Conservation (phyloP, 1,140 invertebrate genomes). For the Ceratina japonica region DNA sequence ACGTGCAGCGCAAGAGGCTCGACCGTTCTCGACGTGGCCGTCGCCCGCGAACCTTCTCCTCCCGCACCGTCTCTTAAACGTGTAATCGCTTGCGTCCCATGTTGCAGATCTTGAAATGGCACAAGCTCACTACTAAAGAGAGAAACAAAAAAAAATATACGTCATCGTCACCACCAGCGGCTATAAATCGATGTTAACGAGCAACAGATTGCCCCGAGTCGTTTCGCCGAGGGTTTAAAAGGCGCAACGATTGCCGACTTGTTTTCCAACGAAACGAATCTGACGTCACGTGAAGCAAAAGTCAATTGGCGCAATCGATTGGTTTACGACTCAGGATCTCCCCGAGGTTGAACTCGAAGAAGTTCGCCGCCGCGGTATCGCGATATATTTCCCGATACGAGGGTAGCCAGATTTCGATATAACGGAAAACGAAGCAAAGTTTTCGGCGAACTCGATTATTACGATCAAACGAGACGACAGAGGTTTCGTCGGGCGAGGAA, state of each 20-base stretch:
- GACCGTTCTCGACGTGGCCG: slow-evolving; percentile 25
- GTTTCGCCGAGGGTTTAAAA: not conserved
- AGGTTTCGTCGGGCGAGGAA: not conserved
- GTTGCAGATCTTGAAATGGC: slow-evolving; percentile 84
- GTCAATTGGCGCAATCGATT: slow-evolving; percentile 50
- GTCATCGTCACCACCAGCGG: not conserved
- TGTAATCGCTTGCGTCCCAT: slow-evolving; percentile 82
- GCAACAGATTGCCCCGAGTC: not conserved
- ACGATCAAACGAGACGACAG: not conserved
- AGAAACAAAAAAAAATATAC: slow-evolving; percentile 35
- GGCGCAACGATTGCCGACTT: not conserved
- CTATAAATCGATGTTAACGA: not conserved
- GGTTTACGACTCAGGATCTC: not conserved
- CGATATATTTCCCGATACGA: too few relatives aligned
- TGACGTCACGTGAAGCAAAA: slow-evolving; percentile 36
- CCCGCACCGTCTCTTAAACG: slow-evolving; percentile 17
- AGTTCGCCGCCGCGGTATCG: too few relatives aligned
- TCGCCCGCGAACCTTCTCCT: slow-evolving; percentile 11
- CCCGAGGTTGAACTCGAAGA: not conserved
- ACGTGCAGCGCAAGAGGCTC: slow-evolving; percentile 37
- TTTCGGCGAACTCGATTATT: too few relatives aligned
- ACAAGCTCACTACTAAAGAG: slow-evolving; percentile 82
- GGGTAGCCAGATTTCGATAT: too few relatives aligned
- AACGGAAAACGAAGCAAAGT: too few relatives aligned
- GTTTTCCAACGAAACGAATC: slow-evolving; percentile 3